phyloP scores from a whole-genome alignment of 2,113 vertebrate genomes.

The Nyctibius bracteatus region DNA sequence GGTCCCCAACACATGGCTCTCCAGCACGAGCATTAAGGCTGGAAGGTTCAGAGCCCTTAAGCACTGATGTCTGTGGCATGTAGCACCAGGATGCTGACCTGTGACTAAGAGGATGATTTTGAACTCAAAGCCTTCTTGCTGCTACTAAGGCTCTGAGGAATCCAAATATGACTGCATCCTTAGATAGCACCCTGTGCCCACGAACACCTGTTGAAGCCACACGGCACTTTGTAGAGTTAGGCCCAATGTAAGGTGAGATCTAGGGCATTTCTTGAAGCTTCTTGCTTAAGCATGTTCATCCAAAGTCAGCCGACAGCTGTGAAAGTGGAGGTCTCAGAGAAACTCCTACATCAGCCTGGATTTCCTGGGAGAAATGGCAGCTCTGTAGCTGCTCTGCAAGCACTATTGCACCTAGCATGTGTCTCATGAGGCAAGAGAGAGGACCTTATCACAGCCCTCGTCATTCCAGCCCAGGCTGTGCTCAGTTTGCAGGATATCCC shows the following conservation, averaged over 20 bases:
- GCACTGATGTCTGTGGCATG: not conserved
- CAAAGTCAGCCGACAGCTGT: not conserved
- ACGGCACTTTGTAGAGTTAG: not conserved
- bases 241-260: not conserved
- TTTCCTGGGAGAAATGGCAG: not conserved
- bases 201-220: not conserved
- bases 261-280: not conserved
- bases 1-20: not conserved
- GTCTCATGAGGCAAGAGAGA: not conserved
- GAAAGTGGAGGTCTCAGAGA: not conserved
- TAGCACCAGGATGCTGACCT: not conserved
- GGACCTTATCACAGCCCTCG: accelerated
- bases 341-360: not conserved
- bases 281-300: not conserved
- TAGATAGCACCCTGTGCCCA: not conserved
- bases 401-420: accelerated
- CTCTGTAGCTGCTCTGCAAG: not conserved
- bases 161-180: not conserved
- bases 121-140: not conserved
- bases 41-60: not conserved
- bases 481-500: not conserved
- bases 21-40: not conserved
- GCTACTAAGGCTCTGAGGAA: not conserved
- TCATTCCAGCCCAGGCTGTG: not conserved
- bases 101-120: conserved; percentile 4